Evolutionary conservation across 2,797 vertebrate genomes (phyloP), one percentile per base, ranked within the genome.

Genomic region (Fundulus diaphanus): DNA sequence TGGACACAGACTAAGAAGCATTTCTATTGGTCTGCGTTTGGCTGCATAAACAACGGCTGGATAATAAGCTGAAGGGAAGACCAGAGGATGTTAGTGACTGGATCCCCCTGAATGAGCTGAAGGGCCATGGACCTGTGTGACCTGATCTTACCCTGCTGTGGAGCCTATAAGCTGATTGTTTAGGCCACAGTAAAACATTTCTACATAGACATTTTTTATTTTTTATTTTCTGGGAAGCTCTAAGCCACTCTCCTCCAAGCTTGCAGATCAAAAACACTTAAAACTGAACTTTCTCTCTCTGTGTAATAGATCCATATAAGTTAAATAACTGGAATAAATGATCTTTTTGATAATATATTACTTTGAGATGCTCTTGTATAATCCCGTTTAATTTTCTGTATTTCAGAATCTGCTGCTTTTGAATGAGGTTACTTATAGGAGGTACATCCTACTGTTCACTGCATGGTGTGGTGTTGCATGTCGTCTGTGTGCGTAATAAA

Each of bases 391-490:
- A 42, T 42, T 72, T 73, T 44, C 68, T 89, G 67, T 56, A 78
- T 85, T 91, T 15, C 92, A 93, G 90, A 87, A 33, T 76, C 68
- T 51, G 77, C 81, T 84, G 78, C 49, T 87, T 35, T 74, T 89
- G 76, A 83, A 59, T 85, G 65, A 81, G 82, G 68, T 88, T 80
- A 22, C 79, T 20, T 78, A 72, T 68, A 79, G 82, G 73, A 91
- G 90, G 90, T 91, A 88, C 66, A 76, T 7, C 66, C 51, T 69
- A n/a, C 80, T 77, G 74, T 72, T 66, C 31, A 12, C 72, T 86
- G 86, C 86, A 76, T 80, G 78, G 76, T 85, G 82, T 90, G 89
- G 44, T 82, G 76, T 66, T 77, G 87, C 87, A 89, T 84, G 85
- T 54, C 7, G 48, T 63, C 24, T 73, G 63, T 70, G 22, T 49